Conservation (phyloP, 2,888 invertebrate genomes). For the Saturnia pavonia region DNA sequence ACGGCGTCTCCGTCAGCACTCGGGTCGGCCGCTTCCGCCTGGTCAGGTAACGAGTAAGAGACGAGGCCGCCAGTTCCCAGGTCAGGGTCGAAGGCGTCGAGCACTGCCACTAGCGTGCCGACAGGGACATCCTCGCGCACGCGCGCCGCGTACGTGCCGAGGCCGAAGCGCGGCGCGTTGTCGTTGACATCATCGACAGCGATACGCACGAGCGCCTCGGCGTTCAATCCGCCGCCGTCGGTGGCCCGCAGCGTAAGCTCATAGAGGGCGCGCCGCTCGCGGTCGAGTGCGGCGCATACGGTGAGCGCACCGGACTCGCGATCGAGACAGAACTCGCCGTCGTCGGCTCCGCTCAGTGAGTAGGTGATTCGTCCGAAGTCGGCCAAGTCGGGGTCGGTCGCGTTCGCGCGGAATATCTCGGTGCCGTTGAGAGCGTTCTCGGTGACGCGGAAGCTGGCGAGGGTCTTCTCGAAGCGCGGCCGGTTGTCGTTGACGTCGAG, state of each 20-base stretch:
- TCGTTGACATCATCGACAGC: conserved; percentile 95
- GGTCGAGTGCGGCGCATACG: conserved; percentile 89
- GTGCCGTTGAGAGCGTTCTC: conserved; percentile 94
- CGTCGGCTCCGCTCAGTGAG: conserved; percentile 87
- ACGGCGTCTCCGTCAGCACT: conserved; percentile 84
- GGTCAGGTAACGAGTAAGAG: conserved; percentile 89
- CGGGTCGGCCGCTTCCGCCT: conserved; percentile 54
- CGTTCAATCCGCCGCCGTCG: conserved; percentile 89
- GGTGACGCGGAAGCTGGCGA: conserved; percentile 91
- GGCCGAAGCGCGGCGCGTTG: conserved; percentile 91
- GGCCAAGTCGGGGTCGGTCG: conserved; percentile 92
- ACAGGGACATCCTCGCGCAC: conserved; percentile 95
- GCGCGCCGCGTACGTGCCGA: conserved; percentile 88
- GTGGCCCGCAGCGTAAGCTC: conserved; percentile 90
- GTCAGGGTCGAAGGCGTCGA: conserved; percentile 92
- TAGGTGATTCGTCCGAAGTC: conserved; percentile 90
- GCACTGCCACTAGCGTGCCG: conserved; percentile 92
- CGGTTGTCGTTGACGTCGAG: conserved; percentile 95
- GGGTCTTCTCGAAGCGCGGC: conserved; percentile 91
- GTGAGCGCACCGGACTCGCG: conserved; percentile 87
- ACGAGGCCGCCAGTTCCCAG: conserved; percentile 91
- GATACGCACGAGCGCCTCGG: conserved; percentile 91
- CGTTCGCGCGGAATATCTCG: conserved; percentile 90
- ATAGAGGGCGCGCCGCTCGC: conserved; percentile 91
- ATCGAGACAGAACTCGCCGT: conserved; percentile 92